These are phyloP conservation scores for Cotesia vestalis DNA, from an alignment of 1,140 invertebrate species.

Conservation along the genomic window DNA sequence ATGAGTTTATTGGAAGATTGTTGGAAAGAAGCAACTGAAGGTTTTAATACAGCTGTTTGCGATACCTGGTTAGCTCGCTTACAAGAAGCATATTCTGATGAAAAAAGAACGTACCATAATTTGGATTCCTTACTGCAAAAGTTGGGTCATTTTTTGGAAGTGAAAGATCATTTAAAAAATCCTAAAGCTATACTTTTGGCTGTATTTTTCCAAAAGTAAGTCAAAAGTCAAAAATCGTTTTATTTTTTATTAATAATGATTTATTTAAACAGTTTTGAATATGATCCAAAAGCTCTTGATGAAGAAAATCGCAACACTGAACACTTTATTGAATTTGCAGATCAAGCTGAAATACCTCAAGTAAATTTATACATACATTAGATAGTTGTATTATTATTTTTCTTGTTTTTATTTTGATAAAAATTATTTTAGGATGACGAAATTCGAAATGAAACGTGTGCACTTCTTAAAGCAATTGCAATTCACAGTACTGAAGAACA, in stretches of 20 bases:
- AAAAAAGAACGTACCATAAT: slow-evolving; percentile 65
- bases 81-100: slow-evolving; percentile 58
- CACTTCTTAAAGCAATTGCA: slow-evolving; percentile 65
- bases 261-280: slow-evolving; percentile 58
- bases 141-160: slow-evolving; percentile 63
- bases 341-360: slow-evolving; percentile 57
- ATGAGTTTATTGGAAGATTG: slow-evolving; percentile 60
- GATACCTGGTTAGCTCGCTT: slow-evolving; percentile 57
- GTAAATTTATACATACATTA: slow-evolving; percentile 48
- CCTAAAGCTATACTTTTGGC: slow-evolving; percentile 65
- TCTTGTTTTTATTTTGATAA: neutral
- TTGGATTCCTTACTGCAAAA: slow-evolving; percentile 64
- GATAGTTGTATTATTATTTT: neutral
- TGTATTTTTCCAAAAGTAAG: slow-evolving; percentile 70
- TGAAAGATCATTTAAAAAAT: slow-evolving; percentile 62
- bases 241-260: slow-evolving; percentile 1
- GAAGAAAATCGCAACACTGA: slow-evolving; percentile 64
- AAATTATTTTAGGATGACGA: slow-evolving; percentile 58
- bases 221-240: slow-evolving; percentile 40
- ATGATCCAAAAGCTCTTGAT: slow-evolving; percentile 65
- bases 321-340: slow-evolving; percentile 61
- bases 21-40: slow-evolving; percentile 60
- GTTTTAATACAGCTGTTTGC: slow-evolving; percentile 49
- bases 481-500: slow-evolving; percentile 72
- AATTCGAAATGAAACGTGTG: slow-evolving; percentile 63